phyloP scores from a whole-genome alignment of 37 sponge, comb jelly and placozoan genomes.

The Spongilla lacustris region DNA sequence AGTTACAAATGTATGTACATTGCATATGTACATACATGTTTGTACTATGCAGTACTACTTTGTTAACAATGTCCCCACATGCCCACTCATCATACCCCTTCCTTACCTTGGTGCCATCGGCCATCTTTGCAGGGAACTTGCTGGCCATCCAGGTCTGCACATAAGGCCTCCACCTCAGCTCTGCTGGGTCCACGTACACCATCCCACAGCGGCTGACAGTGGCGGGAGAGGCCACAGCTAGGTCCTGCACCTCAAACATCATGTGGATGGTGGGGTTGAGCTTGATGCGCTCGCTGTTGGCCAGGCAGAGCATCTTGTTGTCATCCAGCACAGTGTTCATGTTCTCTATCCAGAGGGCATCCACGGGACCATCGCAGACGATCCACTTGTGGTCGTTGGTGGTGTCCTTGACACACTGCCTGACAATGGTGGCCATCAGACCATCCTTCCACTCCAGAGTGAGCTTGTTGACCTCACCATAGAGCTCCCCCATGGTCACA shows the following conservation, averaged over 20 bases:
- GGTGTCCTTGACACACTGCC: conserved; percentile 96
- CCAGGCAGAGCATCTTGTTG: conserved; percentile 99
- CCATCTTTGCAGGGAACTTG: conserved; percentile 68
- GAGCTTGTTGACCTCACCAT: conserved; percentile 95
- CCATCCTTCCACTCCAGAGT: conserved; percentile 99
- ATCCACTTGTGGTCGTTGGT: conserved; percentile 99
- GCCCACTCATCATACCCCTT: too few species aligned
- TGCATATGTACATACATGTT: neutral
- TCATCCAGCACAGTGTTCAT: conserved; percentile 99
- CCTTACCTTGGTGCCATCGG: conserved; percentile 77
- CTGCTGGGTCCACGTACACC: conserved; percentile 96
- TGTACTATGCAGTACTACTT: too few species aligned
- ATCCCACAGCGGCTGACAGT: conserved; percentile 99
- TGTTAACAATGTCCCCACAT: too few species aligned
- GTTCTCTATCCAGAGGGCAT: conserved; percentile 99
- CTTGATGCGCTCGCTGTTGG: conserved; percentile 97
- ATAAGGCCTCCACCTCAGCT: conserved; percentile 89
- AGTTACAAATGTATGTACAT: too few species aligned
- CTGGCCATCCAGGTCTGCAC: conserved; percentile 88
- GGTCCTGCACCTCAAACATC: conserved; percentile 99
- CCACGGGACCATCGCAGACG: conserved; percentile 98
- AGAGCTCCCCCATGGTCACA: conserved; percentile 96
- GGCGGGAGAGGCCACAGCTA: conserved; percentile 97
- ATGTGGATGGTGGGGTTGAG: conserved; percentile 94
- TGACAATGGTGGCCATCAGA: conserved; percentile 92